phyloP scores from a whole-genome alignment of 2,797 vertebrate genomes.

The Onychomys torridus region DNA sequence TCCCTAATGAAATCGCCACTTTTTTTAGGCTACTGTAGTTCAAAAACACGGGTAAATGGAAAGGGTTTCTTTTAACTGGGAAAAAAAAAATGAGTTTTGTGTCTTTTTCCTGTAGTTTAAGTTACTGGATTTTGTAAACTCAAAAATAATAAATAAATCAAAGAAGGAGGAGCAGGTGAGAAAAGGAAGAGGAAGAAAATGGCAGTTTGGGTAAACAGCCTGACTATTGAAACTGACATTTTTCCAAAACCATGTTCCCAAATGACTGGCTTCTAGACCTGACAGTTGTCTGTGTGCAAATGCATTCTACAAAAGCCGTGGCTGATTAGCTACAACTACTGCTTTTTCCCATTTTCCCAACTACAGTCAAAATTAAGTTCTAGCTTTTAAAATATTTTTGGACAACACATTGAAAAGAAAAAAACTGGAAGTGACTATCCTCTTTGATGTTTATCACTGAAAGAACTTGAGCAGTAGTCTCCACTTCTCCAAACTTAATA shows the following conservation, averaged over 20 bases:
- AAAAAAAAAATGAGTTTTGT: slow-evolving; percentile 63
- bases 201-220: slow-evolving; percentile 53
- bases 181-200: slow-evolving; percentile 50
- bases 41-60: slow-evolving; percentile 58
- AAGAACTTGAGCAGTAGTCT: not conserved
- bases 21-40: slow-evolving; percentile 60
- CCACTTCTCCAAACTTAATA: slow-evolving; percentile 52
- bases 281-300: slow-evolving; percentile 55
- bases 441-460: slow-evolving; percentile 56
- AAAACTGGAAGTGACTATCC: slow-evolving; percentile 43
- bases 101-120: slow-evolving; percentile 28
- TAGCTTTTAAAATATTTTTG: slow-evolving; percentile 35
- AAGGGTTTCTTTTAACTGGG: slow-evolving; percentile 68
- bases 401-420: slow-evolving; percentile 29
- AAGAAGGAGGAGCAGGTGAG: not conserved
- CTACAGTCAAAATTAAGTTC: slow-evolving; percentile 50
- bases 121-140: slow-evolving; percentile 63
- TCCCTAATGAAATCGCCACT: slow-evolving; percentile 45
- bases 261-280: slow-evolving; percentile 64
- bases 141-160: not conserved
- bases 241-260: slow-evolving; percentile 70
- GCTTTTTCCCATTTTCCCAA: slow-evolving; percentile 49
- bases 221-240: slow-evolving; percentile 72
- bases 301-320: slow-evolving; percentile 67
- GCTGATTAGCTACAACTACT: slow-evolving; percentile 64